Percentiles rank a stretch among this genome's conserved stretches.
These are phyloP conservation scores for Taeniopygia guttata DNA, from an alignment of 2,797 vertebrate species.

Conservation along the genomic window DNA sequence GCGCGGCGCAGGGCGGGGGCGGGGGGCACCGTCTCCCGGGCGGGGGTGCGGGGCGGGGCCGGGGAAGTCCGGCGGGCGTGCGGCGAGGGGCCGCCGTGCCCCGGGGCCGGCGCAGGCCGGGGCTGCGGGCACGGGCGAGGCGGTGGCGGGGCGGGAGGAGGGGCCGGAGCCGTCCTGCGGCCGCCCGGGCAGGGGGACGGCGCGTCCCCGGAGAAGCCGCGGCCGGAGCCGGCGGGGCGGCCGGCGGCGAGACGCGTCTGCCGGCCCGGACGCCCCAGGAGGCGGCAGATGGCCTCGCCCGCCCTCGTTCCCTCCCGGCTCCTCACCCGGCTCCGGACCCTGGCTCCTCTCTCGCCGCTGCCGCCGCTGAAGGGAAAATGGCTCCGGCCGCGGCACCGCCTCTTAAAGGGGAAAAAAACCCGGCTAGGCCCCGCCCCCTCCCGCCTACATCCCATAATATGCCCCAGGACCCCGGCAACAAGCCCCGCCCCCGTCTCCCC, in stretches of 20 bases:
- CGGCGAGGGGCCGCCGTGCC: background rate
- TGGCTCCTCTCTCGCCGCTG: slow-evolving; percentile 16
- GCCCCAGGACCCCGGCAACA: slow-evolving; percentile 13
- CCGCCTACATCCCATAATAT: slow-evolving; percentile 78
- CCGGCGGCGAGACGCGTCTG: background rate
- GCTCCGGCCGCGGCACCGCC: slow-evolving; percentile 66
- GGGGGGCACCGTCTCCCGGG: background rate
- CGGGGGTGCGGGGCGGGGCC: background rate
- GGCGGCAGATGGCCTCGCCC: background rate
- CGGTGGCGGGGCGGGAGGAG: background rate
- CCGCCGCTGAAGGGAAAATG: slow-evolving; percentile 78
- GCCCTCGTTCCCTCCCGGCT: slow-evolving; percentile 15
- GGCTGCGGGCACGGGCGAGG: background rate
- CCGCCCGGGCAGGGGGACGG: background rate
- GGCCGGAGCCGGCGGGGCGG: background rate
- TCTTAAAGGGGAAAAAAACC: slow-evolving; percentile 72
- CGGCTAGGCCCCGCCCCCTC: slow-evolving; percentile 51
- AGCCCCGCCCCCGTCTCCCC: background rate
- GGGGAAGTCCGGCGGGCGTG: background rate
- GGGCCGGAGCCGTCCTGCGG: background rate
- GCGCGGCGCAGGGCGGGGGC: slow-evolving; percentile 2
- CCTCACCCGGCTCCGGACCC: slow-evolving; percentile 60
- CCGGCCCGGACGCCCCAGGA: background rate
- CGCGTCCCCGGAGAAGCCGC: background rate
- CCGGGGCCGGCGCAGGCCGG: background rate